Conservation (phyloP, 2,888 invertebrate genomes). For the Seira musarum region DNA sequence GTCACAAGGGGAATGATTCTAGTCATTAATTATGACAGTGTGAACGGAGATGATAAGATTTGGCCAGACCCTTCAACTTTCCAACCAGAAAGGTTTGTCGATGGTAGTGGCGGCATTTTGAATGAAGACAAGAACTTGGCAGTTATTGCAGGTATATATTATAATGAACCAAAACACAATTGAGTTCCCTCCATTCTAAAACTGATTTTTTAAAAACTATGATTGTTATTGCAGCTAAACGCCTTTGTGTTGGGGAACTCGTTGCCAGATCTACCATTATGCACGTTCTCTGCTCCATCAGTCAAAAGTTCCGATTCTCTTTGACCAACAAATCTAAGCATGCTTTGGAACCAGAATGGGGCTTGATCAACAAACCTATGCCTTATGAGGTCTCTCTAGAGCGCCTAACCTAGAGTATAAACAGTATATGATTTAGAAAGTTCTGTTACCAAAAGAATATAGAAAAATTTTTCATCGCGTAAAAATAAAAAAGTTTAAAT, state of each 20-base stretch:
- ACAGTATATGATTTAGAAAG: too few relatives aligned
- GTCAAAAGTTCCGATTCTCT: conserved; percentile 30
- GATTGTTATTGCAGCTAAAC: conserved; percentile 26
- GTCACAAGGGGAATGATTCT: conserved; percentile 44
- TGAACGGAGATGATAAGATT: conserved; percentile 29
- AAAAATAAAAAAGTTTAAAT: too few relatives aligned
- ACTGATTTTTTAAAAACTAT: background rate
- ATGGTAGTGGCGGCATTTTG: conserved; percentile 24
- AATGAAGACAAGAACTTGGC: conserved; percentile 41
- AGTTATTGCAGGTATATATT: conserved; percentile 28
- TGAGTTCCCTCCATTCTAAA: background rate
- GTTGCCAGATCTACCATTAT: conserved; percentile 12
- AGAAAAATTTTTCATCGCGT: too few relatives aligned
- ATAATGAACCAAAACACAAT: background rate
- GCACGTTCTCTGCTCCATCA: conserved; percentile 9
- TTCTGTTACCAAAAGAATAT: too few relatives aligned
- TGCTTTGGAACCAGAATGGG: conserved; percentile 26
- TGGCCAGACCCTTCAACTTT: conserved; percentile 34
- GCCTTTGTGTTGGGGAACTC: conserved; percentile 44
- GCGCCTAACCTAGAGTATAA: too few relatives aligned
- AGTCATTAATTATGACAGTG: conserved; percentile 51
- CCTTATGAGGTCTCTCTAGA: conserved; percentile 1
- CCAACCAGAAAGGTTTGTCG: conserved; percentile 33
- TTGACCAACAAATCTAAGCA: background rate
- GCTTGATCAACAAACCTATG: conserved; percentile 42